These are phyloP conservation scores for Drosophila truncata DNA, from an alignment of 1,140 invertebrate species.

Conservation along the genomic window DNA sequence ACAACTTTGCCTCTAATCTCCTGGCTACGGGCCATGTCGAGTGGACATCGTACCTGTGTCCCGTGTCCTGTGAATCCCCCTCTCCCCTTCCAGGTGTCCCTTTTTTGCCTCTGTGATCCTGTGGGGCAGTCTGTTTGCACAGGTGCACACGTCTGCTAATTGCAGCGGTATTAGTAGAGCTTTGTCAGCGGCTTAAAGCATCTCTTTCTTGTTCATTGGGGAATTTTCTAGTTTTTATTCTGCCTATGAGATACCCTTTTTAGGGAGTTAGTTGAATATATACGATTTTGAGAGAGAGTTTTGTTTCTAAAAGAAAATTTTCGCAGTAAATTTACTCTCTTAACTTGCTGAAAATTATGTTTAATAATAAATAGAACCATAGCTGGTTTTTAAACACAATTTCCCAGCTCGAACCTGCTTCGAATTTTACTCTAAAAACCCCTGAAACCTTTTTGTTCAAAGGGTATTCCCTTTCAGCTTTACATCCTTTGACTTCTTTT, in stretches of 20 bases:
- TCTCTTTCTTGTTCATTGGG: not conserved
- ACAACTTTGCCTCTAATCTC: conserved; percentile 78
- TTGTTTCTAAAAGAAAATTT: not conserved
- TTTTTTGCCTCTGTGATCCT: conserved; percentile 3
- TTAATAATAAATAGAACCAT: not conserved
- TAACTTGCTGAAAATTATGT: not conserved
- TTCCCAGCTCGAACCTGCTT: not conserved
- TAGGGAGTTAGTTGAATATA: not conserved
- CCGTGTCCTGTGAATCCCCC: not conserved
- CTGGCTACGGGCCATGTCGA: conserved; percentile 44
- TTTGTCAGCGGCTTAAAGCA: conserved; percentile 77
- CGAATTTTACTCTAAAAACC: too few relatives aligned
- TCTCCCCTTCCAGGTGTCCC: not conserved
- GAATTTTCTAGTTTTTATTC: conserved; percentile 9
- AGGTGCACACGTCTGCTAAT: conserved; percentile 77
- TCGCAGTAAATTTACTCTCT: not conserved
- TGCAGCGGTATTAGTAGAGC: conserved; percentile 78
- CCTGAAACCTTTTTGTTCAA: too few relatives aligned
- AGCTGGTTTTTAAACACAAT: too few relatives aligned
- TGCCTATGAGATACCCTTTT: conserved; percentile 2
- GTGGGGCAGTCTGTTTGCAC: conserved; percentile 55
- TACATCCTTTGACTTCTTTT: not conserved
- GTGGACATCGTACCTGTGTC: conserved; percentile 27
- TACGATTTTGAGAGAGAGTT: not conserved
- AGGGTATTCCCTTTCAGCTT: conserved; percentile 9